Evolutionary conservation across 2,797 vertebrate species (phyloP), one percentile per base, ranked within the genome.

Genomic region (Enteromius thamalakanensis): DNA sequence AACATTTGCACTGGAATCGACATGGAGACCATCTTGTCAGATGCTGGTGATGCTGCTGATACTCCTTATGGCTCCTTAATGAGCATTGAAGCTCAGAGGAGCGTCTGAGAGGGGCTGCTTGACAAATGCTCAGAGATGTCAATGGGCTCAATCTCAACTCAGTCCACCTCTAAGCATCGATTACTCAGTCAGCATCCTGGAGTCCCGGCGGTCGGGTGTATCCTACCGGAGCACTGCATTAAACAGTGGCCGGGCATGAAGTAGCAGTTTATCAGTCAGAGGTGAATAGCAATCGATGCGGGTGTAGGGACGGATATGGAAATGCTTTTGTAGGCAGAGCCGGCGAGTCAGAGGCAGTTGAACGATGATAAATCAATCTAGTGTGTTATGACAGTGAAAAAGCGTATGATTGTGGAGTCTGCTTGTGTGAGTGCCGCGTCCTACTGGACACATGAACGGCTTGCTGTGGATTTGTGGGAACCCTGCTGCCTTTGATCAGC

Each of bases 151-250:
- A 91, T 92, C 90, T 90, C 82, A 90, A 87, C 93, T 94, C 91
- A 75, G 93, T 94, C 87, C 86, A 84, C 75, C 88, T 88, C 86
- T 76, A 75, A 70, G 84, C 90, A 90, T 94, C 93, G 93, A 94
- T 94, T 93, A 93, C 91, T 91, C 91, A 87, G 89, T 91, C 90
- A 88, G 89, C 82, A 58, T 87, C 85, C 72, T 82, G 14, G 76
- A 34, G 70, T 68, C 68, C 23, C 49, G 40, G 83, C 58, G 60
- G 69, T 58, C 76, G 81, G 75, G 76, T 74, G 67, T 60, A 81
- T 78, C 81, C 72, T 75, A 82, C 83, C 87, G 87, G 89, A 86
- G 88, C 83, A 87, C 84, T 87, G 87, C 92, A 91, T 91, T 91
- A 88, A 87, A 81, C 62, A 84, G 85, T 90, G 86, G 87, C 89